Base-by-base conservation (phyloP, 2,797 vertebrate species). In the Hyperoplus immaculatus region DNA sequence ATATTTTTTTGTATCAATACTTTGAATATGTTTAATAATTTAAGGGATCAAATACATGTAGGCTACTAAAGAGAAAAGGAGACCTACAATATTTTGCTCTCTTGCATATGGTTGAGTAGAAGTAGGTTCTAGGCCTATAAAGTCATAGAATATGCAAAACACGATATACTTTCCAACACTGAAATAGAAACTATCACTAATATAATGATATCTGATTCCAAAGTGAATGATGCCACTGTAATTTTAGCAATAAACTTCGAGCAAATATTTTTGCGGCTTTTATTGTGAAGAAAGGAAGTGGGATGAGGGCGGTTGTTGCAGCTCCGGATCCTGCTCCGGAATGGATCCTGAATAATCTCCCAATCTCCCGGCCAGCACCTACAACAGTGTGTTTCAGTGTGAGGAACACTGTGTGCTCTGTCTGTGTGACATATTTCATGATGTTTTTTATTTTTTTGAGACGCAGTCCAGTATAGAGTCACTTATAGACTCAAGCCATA, bases 281-380 rank as follows among this genome's bases (percentile, higher is more conserved):
- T 87, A 88, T 83, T 82, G 0, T 89, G 84, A 83, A 89, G 11
- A 71, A 64, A 36, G 78, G 78, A 89, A 85, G 55, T 70, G 0
- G 7, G 1, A 36, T 55, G 77, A 18, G 57, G 55, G 61, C 7
- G 47, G 58, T 50, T 42, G 29, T 10, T 68, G 6, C 62, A 69
- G 38, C 45, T 63, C 81, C 68, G 72, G 78, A 55, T 73, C 61
- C 60, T 69, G 21, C 14, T 45, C 42, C 46, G 29, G 29, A 29
- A 29, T 29, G 29, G 29, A 29, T 29, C 29, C 29, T 29, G 29
- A 2, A 29, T 29, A 29, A 29, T 29, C 29, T 29, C 29, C 29
- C 29, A 29, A 29, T 29, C 29, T 29, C 29, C 29, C 3, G 29
- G 43, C 18, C 66, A 49, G 36, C 72, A 61, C 54, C 21, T 53